These are phyloP conservation scores for Neria commutata DNA, from an alignment of 2,888 invertebrate species.

Conservation along the genomic window DNA sequence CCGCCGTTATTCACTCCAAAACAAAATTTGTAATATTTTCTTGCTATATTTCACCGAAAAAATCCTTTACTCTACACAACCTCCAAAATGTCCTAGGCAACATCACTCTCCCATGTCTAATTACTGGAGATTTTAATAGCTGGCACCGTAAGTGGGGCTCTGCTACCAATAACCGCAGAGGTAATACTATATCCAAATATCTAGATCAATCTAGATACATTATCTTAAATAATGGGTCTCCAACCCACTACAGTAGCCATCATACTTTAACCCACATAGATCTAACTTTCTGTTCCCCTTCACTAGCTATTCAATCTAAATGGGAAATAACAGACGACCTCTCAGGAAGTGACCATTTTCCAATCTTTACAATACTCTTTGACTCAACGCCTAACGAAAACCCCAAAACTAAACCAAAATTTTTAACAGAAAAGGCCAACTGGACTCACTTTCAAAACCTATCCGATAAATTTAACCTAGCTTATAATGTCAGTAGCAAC, in stretches of 20 bases:
- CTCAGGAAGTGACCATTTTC: not conserved
- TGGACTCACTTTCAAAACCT: not conserved
- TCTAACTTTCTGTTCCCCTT: too few species aligned
- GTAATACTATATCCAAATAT: too few species aligned
- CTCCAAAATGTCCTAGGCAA: too few species aligned
- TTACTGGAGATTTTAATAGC: not conserved
- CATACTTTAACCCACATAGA: too few species aligned
- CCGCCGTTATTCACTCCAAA: not conserved
- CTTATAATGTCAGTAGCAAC: not conserved
- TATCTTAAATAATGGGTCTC: not conserved
- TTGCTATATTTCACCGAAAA: not conserved
- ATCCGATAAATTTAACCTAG: not conserved
- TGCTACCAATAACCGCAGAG: not conserved
- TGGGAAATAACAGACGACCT: not conserved
- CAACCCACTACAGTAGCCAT: too few species aligned
- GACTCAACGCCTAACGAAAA: not conserved
- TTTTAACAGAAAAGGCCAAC: not conserved
- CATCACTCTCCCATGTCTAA: too few species aligned
- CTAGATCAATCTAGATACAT: not conserved
- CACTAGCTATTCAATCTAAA: not conserved
- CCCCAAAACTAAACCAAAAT: not conserved
- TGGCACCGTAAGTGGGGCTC: not conserved
- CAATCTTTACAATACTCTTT: not conserved
- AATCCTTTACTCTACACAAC: too few species aligned
- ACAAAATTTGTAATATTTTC: not conserved